A percentile compares a stretch with the other conserved stretches of the same genome.
phyloP scores from a whole-genome alignment of 2,888 invertebrate species.

The Spodoptera exigua region DNA sequence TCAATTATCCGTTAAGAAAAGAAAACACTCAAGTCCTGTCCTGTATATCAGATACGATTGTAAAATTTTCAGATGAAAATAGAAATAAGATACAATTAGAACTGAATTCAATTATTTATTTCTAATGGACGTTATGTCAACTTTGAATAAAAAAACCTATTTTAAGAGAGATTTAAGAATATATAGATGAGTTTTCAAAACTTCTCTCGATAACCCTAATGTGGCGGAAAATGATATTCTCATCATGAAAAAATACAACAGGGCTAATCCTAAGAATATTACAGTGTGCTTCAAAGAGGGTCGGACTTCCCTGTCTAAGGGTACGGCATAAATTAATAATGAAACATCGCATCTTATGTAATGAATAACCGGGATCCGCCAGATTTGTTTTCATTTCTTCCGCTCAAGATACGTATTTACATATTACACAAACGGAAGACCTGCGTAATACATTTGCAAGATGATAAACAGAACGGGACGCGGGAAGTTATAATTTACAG shows the following conservation, averaged over 20 bases:
- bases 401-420: constrained; percentile 76
- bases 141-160: no score
- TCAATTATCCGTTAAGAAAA: no score
- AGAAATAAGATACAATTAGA: no score
- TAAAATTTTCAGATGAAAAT: no score
- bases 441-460: constrained; percentile 78
- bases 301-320: constrained; percentile 46
- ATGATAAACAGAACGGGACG: constrained; percentile 80
- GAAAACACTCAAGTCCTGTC: no score
- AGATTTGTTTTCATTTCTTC: constrained; percentile 78
- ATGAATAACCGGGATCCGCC: constrained; percentile 64
- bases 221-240: constrained; percentile 31
- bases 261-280: constrained; percentile 49
- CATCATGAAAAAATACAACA: constrained; percentile 49
- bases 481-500: constrained; percentile 78
- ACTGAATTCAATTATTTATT: no score
- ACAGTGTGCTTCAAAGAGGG: constrained; percentile 55
- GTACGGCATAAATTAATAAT: constrained; percentile 63
- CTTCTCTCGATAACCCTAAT: constrained; percentile 4
- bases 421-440: constrained; percentile 77
- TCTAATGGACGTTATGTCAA: no score
- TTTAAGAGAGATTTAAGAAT: no score
- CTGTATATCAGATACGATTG: no score
- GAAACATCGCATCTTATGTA: constrained; percentile 63
- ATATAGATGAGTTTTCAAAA: not conserved